Evolutionary conservation across 2,797 vertebrate species (phyloP).

Genomic region (Acanthis flammea): DNA sequence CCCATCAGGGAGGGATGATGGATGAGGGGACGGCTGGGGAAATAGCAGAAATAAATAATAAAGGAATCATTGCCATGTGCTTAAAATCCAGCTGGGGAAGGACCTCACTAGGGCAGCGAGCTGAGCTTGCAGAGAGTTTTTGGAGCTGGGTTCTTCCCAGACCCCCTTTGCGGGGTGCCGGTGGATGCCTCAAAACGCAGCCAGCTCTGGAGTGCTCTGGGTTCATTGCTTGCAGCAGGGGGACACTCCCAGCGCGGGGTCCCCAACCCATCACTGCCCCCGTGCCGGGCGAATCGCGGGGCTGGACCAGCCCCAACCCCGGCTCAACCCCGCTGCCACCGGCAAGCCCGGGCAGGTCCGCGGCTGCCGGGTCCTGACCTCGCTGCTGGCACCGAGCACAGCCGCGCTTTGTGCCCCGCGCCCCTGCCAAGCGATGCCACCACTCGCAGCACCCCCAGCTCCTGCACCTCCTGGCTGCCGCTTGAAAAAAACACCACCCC

Average conservation of each 20-base stretch:
- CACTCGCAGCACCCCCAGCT: background rate
- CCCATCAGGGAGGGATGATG: constrained; percentile 38
- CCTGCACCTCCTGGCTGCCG: background rate
- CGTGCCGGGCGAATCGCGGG: too few species aligned
- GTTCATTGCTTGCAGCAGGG: fast-evolving
- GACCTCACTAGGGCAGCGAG: background rate
- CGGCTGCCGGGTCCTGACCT: constrained; percentile 10
- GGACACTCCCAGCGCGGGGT: fast-evolving
- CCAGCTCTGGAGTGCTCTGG: fast-evolving
- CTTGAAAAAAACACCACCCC: background rate
- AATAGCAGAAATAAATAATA: constrained; percentile 49
- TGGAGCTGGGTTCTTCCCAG: background rate
- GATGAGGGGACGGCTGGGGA: background rate
- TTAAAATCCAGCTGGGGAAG: background rate
- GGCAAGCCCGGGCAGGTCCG: constrained; percentile 74
- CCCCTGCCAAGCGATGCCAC: background rate
- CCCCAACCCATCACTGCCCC: too few species aligned
- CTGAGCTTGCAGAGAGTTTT: background rate
- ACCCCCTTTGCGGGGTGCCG: background rate
- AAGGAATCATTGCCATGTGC: background rate
- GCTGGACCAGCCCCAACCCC: too few species aligned
- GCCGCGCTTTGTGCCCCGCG: background rate
- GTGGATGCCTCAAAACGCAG: fast-evolving
- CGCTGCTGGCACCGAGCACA: background rate
- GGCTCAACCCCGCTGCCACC: background rate